Conservation (phyloP, 2,113 vertebrate genomes). For the Bujurquina vittata region DNA sequence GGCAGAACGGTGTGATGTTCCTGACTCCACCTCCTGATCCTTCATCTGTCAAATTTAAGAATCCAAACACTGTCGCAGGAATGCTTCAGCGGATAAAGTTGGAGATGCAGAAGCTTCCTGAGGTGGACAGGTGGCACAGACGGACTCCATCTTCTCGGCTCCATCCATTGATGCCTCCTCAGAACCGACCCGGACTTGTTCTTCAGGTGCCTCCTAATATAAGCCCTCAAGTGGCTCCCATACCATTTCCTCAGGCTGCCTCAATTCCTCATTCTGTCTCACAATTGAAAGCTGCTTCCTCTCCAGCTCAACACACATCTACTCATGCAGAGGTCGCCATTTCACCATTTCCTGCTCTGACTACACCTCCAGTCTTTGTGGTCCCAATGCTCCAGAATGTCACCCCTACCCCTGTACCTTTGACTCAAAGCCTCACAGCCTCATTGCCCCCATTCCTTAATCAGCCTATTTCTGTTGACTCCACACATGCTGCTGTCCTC, state of each 20-base stretch:
- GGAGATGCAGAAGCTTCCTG: neutral
- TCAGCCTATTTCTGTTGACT: neutral
- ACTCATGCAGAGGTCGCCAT: neutral
- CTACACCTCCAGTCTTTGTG: neutral
- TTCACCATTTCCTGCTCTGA: neutral
- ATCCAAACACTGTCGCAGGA: neutral
- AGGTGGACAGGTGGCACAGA: neutral
- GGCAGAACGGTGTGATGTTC: neutral
- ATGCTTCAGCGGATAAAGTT: neutral
- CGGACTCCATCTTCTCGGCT: neutral
- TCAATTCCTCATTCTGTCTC: neutral
- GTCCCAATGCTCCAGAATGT: neutral
- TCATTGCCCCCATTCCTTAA: neutral
- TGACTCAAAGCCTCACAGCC: neutral
- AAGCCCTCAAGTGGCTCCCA: neutral
- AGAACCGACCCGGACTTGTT: neutral
- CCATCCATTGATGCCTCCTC: neutral
- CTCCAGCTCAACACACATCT: neutral
- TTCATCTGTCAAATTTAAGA: neutral
- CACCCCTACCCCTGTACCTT: neutral
- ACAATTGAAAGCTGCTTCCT: neutral
- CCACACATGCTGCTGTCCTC: neutral
- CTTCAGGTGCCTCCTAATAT: constrained; percentile 15
- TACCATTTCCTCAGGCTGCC: neutral
- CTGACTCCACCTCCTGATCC: neutral